These are phyloP conservation scores for Turnix velox DNA, from an alignment of 2,113 vertebrate genomes.

Conservation along the genomic window DNA sequence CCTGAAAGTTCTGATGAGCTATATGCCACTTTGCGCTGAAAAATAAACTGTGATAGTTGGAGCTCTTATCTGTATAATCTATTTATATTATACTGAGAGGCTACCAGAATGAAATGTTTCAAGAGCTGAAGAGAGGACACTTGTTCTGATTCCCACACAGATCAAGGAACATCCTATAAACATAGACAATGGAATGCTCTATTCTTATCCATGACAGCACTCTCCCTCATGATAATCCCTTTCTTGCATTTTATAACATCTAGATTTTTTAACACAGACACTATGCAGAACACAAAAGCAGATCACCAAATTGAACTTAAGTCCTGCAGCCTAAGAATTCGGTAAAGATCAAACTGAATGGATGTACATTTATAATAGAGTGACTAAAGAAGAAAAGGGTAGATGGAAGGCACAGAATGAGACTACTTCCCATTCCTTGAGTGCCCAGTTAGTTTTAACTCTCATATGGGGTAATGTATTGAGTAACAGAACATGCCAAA, in stretches of 20 bases:
- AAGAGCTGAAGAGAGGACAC: background rate
- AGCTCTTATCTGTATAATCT: background rate
- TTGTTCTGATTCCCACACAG: background rate
- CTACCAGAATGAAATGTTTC: background rate
- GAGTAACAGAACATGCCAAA: background rate
- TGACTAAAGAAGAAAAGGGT: background rate
- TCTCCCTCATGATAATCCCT: accelerated
- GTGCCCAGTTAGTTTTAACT: background rate
- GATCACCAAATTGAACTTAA: background rate
- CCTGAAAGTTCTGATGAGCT: background rate
- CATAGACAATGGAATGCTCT: accelerated
- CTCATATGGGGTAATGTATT: accelerated
- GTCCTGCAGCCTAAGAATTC: background rate
- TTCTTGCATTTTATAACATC: background rate
- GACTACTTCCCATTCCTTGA: background rate
- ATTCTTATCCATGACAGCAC: background rate
- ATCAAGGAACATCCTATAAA: background rate
- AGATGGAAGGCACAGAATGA: background rate
- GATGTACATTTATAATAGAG: background rate
- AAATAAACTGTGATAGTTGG: background rate
- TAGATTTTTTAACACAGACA: background rate
- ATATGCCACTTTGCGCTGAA: background rate
- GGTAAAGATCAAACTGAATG: background rate
- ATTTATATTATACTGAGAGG: background rate
- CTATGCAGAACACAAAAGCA: background rate